Evolutionary conservation across 2,888 invertebrate genomes (phyloP).

Genomic region (Agelastica alni): DNA sequence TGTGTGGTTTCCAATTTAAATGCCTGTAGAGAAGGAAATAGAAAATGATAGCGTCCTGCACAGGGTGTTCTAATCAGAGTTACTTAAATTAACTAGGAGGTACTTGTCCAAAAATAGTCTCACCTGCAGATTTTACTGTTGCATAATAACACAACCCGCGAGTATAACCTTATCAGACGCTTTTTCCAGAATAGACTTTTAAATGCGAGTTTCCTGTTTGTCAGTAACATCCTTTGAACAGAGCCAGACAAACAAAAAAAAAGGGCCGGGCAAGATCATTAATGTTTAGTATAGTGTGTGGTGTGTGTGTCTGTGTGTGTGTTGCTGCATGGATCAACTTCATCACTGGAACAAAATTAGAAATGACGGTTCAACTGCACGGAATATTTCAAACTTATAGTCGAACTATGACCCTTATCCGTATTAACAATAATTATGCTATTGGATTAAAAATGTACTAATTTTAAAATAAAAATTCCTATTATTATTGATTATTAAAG

Average conservation of each 20-base stretch:
- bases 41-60: no score
- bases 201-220: conserved; percentile 27
- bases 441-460: no score
- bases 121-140: conserved; percentile 3
- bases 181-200: conserved; percentile 21
- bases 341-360: conserved; percentile 27
- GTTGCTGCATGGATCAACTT: conserved; percentile 23
- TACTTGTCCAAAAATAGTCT: conserved; percentile 2
- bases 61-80: not conserved
- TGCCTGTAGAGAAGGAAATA: no score
- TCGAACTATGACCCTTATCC: no score
- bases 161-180: conserved; percentile 14
- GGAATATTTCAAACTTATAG: not conserved
- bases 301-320: no score
- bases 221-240: conserved; percentile 29
- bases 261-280: conserved; percentile 28
- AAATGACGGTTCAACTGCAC: conserved; percentile 15
- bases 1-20: no score
- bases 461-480: no score
- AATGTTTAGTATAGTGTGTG: conserved; percentile 17
- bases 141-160: conserved; percentile 1
- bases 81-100: not conserved
- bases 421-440: no score
- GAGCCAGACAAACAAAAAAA: conserved; percentile 31
- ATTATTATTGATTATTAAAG: no score